These are phyloP conservation scores for Heterodera schachtii DNA, from an alignment of 1,140 invertebrate species.

Conservation along the genomic window DNA sequence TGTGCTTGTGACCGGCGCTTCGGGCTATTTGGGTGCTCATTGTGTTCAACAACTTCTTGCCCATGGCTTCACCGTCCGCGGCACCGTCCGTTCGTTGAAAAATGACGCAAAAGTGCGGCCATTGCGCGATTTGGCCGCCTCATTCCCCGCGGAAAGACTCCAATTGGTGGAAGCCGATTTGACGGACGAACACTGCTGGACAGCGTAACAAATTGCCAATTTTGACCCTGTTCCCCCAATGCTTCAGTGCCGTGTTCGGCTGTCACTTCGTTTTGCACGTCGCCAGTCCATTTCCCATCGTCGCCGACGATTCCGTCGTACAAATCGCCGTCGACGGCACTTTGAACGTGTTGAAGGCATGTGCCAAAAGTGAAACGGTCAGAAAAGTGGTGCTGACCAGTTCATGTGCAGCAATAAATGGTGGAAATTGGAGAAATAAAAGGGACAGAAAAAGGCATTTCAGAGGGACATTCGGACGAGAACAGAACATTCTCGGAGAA, in stretches of 20 bases:
- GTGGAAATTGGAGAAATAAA: slow-evolving; percentile 55
- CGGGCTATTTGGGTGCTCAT: slow-evolving; percentile 71
- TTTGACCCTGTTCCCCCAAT: no score
- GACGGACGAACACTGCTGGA: slow-evolving; percentile 65
- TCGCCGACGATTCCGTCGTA: slow-evolving; percentile 68
- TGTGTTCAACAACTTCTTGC: slow-evolving; percentile 70
- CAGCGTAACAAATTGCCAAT: slow-evolving; percentile 49
- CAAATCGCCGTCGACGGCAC: slow-evolving; percentile 71
- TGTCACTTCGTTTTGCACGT: slow-evolving; percentile 71
- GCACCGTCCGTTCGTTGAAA: slow-evolving; percentile 69
- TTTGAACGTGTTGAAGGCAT: slow-evolving; percentile 70
- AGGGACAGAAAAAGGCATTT: not conserved
- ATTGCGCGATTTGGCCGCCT: slow-evolving; percentile 61
- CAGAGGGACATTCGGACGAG: slow-evolving; percentile 64
- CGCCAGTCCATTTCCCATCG: slow-evolving; percentile 71
- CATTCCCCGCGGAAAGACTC: slow-evolving; percentile 67
- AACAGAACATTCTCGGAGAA: slow-evolving; percentile 69
- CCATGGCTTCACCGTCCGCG: slow-evolving; percentile 69
- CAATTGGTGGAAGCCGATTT: slow-evolving; percentile 70
- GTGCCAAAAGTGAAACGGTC: slow-evolving; percentile 67
- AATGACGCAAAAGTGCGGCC: slow-evolving; percentile 68
- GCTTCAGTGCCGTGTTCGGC: slow-evolving; percentile 69
- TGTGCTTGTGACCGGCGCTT: slow-evolving; percentile 72
- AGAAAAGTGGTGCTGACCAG: slow-evolving; percentile 72
- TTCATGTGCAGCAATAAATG: slow-evolving; percentile 70